Conservation (phyloP, 2,797 vertebrate species). For the Melanogrammus aeglefinus region DNA sequence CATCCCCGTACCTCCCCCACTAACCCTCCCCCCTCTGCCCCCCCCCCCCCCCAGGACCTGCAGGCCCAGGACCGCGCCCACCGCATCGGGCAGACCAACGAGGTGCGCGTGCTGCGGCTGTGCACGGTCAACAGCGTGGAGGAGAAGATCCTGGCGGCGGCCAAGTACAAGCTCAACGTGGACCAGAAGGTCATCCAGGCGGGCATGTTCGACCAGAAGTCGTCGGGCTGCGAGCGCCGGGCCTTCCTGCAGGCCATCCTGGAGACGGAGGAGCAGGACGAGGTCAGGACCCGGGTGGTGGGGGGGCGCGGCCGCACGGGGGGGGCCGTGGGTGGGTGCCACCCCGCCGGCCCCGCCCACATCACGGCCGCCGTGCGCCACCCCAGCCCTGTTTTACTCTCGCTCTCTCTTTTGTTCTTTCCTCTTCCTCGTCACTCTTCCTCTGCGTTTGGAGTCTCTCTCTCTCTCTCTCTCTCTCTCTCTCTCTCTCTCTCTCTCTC, state of each 20-base stretch:
- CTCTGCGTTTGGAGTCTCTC: conserved; percentile 18
- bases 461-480: conserved; percentile 16
- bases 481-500: too few relatives aligned
- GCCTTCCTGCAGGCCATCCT: conserved; percentile 97
- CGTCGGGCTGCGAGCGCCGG: conserved; percentile 89
- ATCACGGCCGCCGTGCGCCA: conserved; percentile 46
- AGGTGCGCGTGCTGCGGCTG: conserved; percentile 92
- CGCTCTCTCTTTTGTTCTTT: conserved; percentile 6
- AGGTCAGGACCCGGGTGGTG: conserved; percentile 76
- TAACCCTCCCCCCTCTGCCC: background rate
- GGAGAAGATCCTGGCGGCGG: conserved; percentile 94
- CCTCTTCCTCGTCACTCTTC: conserved; percentile 24
- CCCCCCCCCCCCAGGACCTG: conserved; percentile 76
- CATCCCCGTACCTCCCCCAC: background rate
- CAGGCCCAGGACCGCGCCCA: conserved; percentile 96
- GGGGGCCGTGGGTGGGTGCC: conserved; percentile 67
- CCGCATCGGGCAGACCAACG: conserved; percentile 95
- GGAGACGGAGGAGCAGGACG: conserved; percentile 97
- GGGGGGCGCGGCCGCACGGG: conserved; percentile 49
- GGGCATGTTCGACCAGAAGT: conserved; percentile 98
- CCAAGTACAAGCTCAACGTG: conserved; percentile 97
- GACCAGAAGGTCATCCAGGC: conserved; percentile 99
- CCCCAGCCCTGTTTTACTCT: conserved; percentile 33
- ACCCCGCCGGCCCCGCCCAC: conserved; percentile 42
- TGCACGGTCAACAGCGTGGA: conserved; percentile 98